Percentiles rank a stretch among this genome's conserved stretches.
Evolutionary conservation across 2,888 invertebrate species (phyloP).

Genomic region (Hemaris fuciformis): DNA sequence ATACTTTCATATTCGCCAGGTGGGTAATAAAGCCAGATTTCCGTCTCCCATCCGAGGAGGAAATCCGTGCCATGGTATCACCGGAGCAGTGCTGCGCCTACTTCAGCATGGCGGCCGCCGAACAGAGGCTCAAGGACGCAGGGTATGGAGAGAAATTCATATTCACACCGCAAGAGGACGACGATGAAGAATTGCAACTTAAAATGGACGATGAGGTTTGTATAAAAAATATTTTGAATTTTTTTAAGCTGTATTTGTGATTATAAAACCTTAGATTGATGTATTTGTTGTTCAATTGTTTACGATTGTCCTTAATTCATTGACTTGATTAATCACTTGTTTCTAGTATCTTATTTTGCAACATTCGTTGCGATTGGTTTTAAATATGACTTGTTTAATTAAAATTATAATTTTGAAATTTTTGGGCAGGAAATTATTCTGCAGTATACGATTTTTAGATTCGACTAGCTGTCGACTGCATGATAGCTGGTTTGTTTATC

Average conservation of each 20-base stretch:
- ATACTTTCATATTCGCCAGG: constrained; percentile 69
- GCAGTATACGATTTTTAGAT: no score
- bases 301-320: no score
- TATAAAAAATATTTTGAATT: neutral
- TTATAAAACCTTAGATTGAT: neutral
- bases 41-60: constrained; percentile 97
- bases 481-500: no score
- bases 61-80: constrained; percentile 98
- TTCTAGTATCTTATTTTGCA: no score
- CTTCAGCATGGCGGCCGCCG: constrained; percentile 98
- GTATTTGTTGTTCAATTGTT: no score
- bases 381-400: no score
- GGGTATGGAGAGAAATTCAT: constrained; percentile 99
- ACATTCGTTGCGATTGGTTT: no score
- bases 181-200: constrained; percentile 96
- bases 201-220: constrained; percentile 98
- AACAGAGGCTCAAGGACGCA: constrained; percentile 96
- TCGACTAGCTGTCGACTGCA: no score
- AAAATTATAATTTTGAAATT: no score
- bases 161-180: constrained; percentile 97
- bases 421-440: neutral
- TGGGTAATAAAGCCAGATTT: constrained; percentile 98
- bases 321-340: no score
- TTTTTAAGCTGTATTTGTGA: neutral
- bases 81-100: constrained; percentile 99